Evolutionary conservation across 2,797 vertebrate genomes (phyloP).

Genomic region (Chloroceryle inda): DNA sequence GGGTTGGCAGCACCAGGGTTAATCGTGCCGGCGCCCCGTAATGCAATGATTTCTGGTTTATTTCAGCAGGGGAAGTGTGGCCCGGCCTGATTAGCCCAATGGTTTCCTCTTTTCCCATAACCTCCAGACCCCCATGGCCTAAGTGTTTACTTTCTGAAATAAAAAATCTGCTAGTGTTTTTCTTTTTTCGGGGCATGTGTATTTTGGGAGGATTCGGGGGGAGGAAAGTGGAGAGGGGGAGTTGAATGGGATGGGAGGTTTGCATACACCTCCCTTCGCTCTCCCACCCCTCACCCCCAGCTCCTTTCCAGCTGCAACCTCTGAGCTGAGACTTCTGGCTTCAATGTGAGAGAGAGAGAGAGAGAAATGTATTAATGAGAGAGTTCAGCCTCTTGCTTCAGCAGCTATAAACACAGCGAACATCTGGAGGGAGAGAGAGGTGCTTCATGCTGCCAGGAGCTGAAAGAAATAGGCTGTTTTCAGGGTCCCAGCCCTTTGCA

Average conservation of each 20-base stretch:
- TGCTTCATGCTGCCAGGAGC: slow-evolving; percentile 70
- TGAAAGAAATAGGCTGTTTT: slow-evolving; percentile 73
- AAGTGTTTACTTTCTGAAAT: slow-evolving; percentile 99
- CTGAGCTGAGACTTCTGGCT: slow-evolving; percentile 78
- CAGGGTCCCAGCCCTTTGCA: not conserved
- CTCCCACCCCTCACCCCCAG: slow-evolving; percentile 75
- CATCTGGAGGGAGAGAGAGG: slow-evolving; percentile 81
- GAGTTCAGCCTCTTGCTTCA: slow-evolving; percentile 77
- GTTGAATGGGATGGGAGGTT: slow-evolving; percentile 61
- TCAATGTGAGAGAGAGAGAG: slow-evolving; percentile 56
- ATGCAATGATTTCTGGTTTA: slow-evolving; percentile 84
- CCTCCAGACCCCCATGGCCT: slow-evolving; percentile 96
- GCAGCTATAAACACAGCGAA: slow-evolving; percentile 85
- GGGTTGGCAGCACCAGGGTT: slow-evolving; percentile 77
- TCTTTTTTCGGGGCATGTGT: slow-evolving; percentile 82
- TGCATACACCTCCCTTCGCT: slow-evolving; percentile 80
- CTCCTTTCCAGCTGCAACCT: slow-evolving; percentile 90
- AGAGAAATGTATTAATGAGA: slow-evolving; percentile 77
- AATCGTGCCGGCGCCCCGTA: slow-evolving; percentile 64
- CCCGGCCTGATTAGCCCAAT: slow-evolving; percentile 95
- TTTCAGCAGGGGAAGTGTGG: slow-evolving; percentile 96
- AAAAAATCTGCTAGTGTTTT: slow-evolving; percentile 95
- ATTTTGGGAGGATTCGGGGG: slow-evolving; percentile 80
- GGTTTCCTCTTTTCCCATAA: slow-evolving; percentile 99
- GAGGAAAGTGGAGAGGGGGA: slow-evolving; percentile 66